phyloP scores from a whole-genome alignment of 2,888 invertebrate species.

The Phengaris alcon region DNA sequence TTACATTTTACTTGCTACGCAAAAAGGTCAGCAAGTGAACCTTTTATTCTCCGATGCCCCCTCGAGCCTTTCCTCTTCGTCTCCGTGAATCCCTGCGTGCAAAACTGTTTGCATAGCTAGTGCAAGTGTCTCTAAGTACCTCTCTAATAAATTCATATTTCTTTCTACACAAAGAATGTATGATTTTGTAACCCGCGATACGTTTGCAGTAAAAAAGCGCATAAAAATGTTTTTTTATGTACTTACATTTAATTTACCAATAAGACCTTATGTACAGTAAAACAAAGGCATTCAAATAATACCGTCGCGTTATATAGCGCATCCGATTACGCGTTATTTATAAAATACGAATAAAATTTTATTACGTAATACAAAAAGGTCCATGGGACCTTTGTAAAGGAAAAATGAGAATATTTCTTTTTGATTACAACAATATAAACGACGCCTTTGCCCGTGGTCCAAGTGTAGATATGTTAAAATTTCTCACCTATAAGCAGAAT shows the following conservation, averaged over 20 bases:
- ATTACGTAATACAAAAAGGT: conserved; percentile 69
- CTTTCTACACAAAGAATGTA: too few species aligned
- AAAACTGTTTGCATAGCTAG: too few species aligned
- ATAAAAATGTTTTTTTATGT: background rate
- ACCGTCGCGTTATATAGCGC: conserved; percentile 4
- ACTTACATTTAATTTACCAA: conserved; percentile 1
- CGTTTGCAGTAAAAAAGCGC: background rate
- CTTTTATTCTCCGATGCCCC: too few species aligned
- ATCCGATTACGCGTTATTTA: conserved; percentile 65
- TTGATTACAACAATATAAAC: conserved; percentile 79
- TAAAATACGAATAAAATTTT: conserved; percentile 75
- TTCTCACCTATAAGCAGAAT: background rate
- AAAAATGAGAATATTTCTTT: conserved; percentile 77
- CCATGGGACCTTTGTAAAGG: conserved; percentile 63
- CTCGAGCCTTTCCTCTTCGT: too few species aligned
- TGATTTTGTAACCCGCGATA: background rate
- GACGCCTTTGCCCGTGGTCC: conserved; percentile 53
- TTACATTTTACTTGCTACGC: too few species aligned
- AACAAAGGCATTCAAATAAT: conserved; percentile 5
- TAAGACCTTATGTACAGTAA: background rate
- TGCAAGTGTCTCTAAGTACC: too few species aligned
- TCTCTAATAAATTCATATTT: too few species aligned
- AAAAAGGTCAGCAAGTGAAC: too few species aligned
- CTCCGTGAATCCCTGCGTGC: too few species aligned
- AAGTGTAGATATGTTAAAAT: conserved; percentile 34